Percentiles rank a stretch among this genome's conserved stretches.
phyloP scores from a whole-genome alignment of 64 coral and sea anemone species.

The Porites lutea region DNA sequence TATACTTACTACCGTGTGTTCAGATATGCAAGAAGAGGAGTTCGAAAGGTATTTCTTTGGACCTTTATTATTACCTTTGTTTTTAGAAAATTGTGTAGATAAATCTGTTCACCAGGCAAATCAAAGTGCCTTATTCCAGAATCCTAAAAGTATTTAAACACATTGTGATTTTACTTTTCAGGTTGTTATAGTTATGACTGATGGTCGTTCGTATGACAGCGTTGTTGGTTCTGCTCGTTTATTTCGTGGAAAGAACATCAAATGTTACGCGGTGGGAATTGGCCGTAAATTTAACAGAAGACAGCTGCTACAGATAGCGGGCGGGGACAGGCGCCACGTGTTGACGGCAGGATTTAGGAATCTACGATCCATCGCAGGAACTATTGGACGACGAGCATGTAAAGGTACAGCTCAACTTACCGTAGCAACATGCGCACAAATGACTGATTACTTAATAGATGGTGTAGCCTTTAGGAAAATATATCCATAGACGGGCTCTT shows the following conservation, averaged over 20 bases:
- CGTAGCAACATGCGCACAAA: no score
- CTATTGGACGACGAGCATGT: slow-evolving; percentile 57
- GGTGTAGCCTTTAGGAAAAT: no score
- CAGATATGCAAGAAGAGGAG: slow-evolving; percentile 40
- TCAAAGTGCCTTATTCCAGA: no score
- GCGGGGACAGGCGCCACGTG: slow-evolving; percentile 45
- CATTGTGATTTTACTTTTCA: neutral
- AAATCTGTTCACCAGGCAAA: no score
- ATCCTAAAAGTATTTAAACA: no score
- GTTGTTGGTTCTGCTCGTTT: neutral
- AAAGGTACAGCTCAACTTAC: slow-evolving; percentile 36
- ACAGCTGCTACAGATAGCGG: slow-evolving; percentile 54
- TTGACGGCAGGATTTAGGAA: slow-evolving; percentile 63
- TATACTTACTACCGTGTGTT: slow-evolving; percentile 40
- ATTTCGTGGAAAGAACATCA: slow-evolving; percentile 20
- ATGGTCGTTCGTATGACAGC: slow-evolving; percentile 53
- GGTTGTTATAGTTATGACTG: slow-evolving; percentile 67
- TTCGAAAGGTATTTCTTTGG: slow-evolving; percentile 17
- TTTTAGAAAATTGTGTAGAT: neutral
- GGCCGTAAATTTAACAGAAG: slow-evolving; percentile 51
- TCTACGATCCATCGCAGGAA: slow-evolving; percentile 32
- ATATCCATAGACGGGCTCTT: no score
- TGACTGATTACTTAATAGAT: no score
- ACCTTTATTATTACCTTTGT: neutral
- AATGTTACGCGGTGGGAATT: slow-evolving; percentile 52